Conservation (phyloP, 2,797 vertebrate genomes). For the Momotus momota region DNA sequence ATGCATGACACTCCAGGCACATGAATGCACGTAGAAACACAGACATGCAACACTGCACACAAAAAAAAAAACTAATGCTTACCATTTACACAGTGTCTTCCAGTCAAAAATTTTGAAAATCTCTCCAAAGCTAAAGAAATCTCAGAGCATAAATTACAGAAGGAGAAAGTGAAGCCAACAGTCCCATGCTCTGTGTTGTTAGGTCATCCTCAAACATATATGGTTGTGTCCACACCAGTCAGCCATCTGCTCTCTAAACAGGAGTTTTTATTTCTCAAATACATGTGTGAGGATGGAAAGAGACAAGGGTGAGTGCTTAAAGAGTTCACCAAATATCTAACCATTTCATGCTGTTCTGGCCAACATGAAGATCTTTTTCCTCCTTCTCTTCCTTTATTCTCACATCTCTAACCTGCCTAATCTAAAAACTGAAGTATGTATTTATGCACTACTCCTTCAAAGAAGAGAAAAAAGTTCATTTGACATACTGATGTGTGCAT, state of each 20-base stretch:
- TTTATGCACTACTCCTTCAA: neutral
- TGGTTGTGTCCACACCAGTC: neutral
- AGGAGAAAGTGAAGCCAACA: neutral
- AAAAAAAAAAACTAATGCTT: neutral
- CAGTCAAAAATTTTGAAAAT: neutral
- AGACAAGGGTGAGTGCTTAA: neutral
- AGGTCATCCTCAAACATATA: neutral
- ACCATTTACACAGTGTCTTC: rapidly evolving
- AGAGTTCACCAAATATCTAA: neutral
- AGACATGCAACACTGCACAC: neutral
- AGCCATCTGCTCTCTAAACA: neutral
- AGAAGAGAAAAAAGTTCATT: neutral
- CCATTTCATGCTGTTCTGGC: neutral
- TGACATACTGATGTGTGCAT: neutral
- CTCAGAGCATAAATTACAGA: neutral
- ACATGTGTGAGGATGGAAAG: rapidly evolving
- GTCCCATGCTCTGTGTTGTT: rapidly evolving
- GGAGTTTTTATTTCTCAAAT: neutral
- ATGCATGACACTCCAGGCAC: neutral
- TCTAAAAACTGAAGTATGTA: neutral
- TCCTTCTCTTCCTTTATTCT: neutral
- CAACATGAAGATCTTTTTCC: neutral
- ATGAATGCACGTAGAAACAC: neutral
- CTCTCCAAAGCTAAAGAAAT: neutral
- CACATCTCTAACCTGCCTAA: neutral